Evolutionary conservation across 2,888 invertebrate genomes (phyloP).

Genomic region (Oligia strigilis): DNA sequence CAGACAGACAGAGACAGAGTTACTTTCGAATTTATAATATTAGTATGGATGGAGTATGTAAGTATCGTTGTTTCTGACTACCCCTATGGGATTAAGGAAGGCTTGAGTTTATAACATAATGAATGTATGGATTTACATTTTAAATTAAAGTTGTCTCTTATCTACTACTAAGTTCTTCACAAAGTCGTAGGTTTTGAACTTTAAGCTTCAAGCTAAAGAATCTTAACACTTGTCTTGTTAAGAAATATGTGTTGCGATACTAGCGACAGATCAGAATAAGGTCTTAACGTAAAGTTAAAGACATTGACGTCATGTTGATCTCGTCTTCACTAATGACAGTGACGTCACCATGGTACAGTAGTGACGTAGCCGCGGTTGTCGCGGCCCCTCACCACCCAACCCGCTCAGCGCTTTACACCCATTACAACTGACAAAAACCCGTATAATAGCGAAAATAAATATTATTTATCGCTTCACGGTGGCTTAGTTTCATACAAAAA

Average conservation of each 20-base stretch:
- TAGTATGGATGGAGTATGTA: not conserved
- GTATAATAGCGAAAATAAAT: conserved; percentile 91
- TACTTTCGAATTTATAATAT: too few species aligned
- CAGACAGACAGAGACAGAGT: too few species aligned
- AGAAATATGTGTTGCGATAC: not conserved
- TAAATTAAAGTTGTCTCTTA: not conserved
- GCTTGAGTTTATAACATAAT: not conserved
- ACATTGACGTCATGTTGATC: conserved; percentile 17
- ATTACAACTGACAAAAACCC: conserved; percentile 89
- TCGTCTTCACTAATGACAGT: conserved; percentile 21
- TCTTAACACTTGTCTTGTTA: not conserved
- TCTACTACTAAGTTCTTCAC: not conserved
- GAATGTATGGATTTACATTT: not conserved
- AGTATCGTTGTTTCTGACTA: not conserved
- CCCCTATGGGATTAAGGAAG: not conserved
- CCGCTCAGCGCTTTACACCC: conserved; percentile 84
- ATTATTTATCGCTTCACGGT: conserved; percentile 91
- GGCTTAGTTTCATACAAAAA: conserved; percentile 90
- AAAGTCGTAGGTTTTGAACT: not conserved
- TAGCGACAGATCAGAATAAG: not conserved
- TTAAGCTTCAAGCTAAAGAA: not conserved
- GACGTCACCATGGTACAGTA: conserved; percentile 41
- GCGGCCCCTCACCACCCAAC: conserved; percentile 69
- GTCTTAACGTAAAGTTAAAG: not conserved
- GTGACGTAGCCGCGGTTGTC: conserved; percentile 50